Evolutionary conservation across 2,888 invertebrate genomes (phyloP).

Genomic region (Caenorhabditis sinica): DNA sequence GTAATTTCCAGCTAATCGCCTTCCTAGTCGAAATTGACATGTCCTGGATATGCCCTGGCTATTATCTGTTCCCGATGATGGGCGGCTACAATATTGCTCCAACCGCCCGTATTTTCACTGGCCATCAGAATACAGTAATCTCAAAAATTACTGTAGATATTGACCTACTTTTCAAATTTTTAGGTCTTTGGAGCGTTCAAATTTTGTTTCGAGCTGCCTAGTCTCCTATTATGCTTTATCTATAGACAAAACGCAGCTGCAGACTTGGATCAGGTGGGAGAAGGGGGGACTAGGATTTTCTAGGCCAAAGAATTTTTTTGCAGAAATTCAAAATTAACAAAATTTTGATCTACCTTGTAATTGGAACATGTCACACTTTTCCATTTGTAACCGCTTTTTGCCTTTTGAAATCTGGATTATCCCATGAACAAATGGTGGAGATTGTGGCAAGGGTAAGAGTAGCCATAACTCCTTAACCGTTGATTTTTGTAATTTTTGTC

Average conservation of each 20-base stretch:
- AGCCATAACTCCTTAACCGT: no score
- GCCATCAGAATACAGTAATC: slow-evolving; percentile 37
- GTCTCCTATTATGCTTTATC: slow-evolving; percentile 48
- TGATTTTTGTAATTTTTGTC: no score
- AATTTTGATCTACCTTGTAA: slow-evolving; percentile 2
- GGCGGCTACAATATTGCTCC: slow-evolving; percentile 40
- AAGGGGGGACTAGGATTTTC: no score
- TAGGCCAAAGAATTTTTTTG: neutral
- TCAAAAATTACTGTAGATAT: neutral
- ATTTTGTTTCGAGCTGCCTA: slow-evolving; percentile 51
- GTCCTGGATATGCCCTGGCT: slow-evolving; percentile 50
- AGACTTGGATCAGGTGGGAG: slow-evolving; percentile 16
- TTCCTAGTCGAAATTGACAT: slow-evolving; percentile 52
- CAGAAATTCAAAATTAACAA: slow-evolving; percentile 31
- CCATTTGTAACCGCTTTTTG: slow-evolving; percentile 40
- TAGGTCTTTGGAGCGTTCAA: slow-evolving; percentile 52
- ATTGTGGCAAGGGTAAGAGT: slow-evolving; percentile 12
- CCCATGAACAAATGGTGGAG: neutral
- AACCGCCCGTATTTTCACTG: slow-evolving; percentile 24
- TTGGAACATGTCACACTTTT: slow-evolving; percentile 46
- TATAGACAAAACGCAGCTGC: slow-evolving; percentile 46
- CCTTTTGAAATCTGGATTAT: slow-evolving; percentile 22
- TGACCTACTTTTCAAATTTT: neutral
- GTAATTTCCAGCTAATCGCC: slow-evolving; percentile 26
- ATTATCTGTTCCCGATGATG: slow-evolving; percentile 56